phyloP scores from a whole-genome alignment of 2,888 invertebrate species.

The Microdon myrmicae region DNA sequence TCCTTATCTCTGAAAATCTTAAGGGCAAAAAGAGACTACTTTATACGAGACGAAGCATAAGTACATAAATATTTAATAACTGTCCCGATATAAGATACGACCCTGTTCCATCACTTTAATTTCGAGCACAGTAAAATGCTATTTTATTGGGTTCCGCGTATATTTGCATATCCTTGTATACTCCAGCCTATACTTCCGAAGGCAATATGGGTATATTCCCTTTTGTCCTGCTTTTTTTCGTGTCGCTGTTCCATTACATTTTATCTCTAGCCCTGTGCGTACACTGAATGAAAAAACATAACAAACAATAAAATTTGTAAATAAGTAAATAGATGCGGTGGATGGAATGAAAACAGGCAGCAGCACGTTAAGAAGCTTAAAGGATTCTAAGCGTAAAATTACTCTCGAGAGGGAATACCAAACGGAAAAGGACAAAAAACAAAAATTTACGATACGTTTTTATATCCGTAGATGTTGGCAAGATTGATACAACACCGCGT shows the following conservation, averaged over 20 bases:
- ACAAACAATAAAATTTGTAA: conserved; percentile 52
- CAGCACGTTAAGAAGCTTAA: conserved; percentile 50
- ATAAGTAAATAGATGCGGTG: conserved; percentile 49
- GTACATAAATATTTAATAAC: conserved; percentile 52
- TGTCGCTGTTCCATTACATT: too few relatives aligned
- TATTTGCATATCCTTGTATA: conserved; percentile 44
- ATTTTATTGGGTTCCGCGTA: conserved; percentile 39
- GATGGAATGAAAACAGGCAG: too few relatives aligned
- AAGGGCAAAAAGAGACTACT: conserved; percentile 5
- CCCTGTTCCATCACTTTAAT: conserved; percentile 29
- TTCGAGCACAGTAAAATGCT: conserved; percentile 43
- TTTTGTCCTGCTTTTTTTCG: too few relatives aligned
- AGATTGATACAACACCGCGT: too few relatives aligned
- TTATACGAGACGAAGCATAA: conserved; percentile 25
- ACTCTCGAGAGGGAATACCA: conserved; percentile 49
- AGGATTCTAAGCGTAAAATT: conserved; percentile 50
- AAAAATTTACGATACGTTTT: too few relatives aligned
- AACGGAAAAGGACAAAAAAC: too few relatives aligned
- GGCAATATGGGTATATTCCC: conserved; percentile 13
- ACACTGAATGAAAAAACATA: conserved; percentile 16
- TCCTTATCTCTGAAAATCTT: conserved; percentile 34
- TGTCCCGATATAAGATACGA: conserved; percentile 36
- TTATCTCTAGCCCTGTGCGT: too few relatives aligned
- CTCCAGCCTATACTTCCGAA: conserved; percentile 23
- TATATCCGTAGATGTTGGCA: too few relatives aligned